Percentiles rank a stretch among this genome's conserved stretches.
These are phyloP conservation scores for Zapus hudsonius DNA, from an alignment of 2,113 vertebrate species.

Conservation along the genomic window DNA sequence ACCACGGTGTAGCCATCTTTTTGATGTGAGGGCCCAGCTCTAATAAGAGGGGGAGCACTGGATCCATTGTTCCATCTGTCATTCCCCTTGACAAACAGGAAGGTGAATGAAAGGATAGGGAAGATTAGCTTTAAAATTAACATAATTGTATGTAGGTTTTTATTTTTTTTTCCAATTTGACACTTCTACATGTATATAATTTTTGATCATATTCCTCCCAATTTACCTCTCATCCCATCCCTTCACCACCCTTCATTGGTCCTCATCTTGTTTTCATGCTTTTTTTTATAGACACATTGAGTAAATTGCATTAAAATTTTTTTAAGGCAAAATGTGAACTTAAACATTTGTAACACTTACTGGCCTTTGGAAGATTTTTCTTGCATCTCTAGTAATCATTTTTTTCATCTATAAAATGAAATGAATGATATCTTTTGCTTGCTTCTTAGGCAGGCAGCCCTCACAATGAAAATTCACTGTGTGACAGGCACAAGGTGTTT, in stretches of 20 bases:
- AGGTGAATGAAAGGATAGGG: background rate
- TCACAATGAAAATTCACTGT: background rate
- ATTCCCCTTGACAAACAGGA: background rate
- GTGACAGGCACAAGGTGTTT: background rate
- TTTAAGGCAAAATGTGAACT: conserved; percentile 14
- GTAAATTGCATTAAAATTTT: too few relatives aligned
- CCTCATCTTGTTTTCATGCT: too few relatives aligned
- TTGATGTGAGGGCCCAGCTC: background rate
- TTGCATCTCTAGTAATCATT: background rate
- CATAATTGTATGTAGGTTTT: too few relatives aligned
- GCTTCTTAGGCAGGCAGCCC: background rate
- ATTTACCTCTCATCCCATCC: too few relatives aligned
- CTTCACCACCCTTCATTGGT: too few relatives aligned
- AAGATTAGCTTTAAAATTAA: background rate
- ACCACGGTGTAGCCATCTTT: conserved; percentile 12
- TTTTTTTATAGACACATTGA: too few relatives aligned
- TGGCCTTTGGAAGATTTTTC: background rate
- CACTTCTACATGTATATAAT: too few relatives aligned
- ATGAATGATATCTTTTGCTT: background rate
- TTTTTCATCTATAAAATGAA: conserved; percentile 30
- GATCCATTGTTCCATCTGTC: background rate
- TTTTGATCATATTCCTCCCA: too few relatives aligned
- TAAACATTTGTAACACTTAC: background rate
- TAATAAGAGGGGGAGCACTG: background rate
- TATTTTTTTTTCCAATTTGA: too few relatives aligned